Percentiles rank a stretch among this genome's conserved stretches.
These are phyloP conservation scores for Pocillopora meandrina DNA, from an alignment of 92 coral and sea anemone genomes.

Conservation along the genomic window DNA sequence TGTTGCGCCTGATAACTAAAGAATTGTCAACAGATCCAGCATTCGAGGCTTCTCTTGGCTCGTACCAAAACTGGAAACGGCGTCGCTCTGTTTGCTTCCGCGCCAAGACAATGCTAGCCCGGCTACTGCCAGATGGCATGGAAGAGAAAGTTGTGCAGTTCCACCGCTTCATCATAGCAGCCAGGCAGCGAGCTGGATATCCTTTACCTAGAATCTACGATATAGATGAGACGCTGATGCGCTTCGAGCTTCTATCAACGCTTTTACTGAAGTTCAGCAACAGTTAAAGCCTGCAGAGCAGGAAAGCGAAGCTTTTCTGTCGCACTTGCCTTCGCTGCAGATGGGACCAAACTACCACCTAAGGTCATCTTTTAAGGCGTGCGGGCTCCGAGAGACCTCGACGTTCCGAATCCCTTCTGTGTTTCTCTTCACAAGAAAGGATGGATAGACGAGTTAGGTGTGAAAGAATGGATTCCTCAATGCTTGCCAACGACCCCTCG, in stretches of 20 bases:
- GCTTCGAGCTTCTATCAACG: slow-evolving; percentile 26
- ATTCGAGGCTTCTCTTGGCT: slow-evolving; percentile 48
- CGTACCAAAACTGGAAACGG: slow-evolving; percentile 44
- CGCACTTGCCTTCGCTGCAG: slow-evolving; percentile 21
- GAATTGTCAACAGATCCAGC: slow-evolving; percentile 20
- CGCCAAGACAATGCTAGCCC: slow-evolving; percentile 43
- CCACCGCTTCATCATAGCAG: slow-evolving; percentile 35
- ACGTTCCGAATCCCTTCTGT: slow-evolving; percentile 8
- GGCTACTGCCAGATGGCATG: slow-evolving; percentile 47
- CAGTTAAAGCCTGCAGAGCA: slow-evolving; percentile 33
- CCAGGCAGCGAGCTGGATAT: not conserved
- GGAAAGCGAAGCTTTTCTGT: slow-evolving; percentile 29
- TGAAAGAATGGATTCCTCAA: slow-evolving; percentile 31
- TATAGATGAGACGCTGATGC: slow-evolving; percentile 25
- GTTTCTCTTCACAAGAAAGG: slow-evolving; percentile 34
- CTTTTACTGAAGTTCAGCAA: slow-evolving; percentile 23
- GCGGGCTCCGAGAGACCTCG: slow-evolving; percentile 38
- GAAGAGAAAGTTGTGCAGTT: slow-evolving; percentile 44
- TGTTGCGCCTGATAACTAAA: slow-evolving; percentile 17
- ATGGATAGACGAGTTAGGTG: slow-evolving; percentile 38
- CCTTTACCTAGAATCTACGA: slow-evolving; percentile 13
- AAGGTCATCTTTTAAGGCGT: slow-evolving; percentile 41
- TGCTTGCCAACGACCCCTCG: slow-evolving; percentile 22
- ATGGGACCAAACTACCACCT: slow-evolving; percentile 38
- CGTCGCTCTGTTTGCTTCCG: slow-evolving; percentile 26